phyloP scores from a whole-genome alignment of 2,113 vertebrate species.

The Malurus cyaneus region DNA sequence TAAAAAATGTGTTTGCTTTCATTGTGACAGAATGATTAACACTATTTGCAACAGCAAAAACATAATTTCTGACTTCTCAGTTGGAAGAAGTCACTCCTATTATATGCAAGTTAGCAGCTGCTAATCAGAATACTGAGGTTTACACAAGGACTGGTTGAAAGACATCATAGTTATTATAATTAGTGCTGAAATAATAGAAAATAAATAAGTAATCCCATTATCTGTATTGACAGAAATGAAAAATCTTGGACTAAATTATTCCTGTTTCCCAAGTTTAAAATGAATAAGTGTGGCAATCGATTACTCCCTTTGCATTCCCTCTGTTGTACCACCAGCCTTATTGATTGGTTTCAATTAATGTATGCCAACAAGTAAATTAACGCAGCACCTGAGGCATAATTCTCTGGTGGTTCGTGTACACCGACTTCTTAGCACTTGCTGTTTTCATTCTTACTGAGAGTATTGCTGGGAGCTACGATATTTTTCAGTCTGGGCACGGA shows the following conservation, averaged over 20 bases:
- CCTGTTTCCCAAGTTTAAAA: conserved; percentile 41
- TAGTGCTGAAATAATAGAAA: conserved; percentile 6
- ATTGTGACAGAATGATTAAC: not conserved
- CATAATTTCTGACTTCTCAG: not conserved
- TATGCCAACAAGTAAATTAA: conserved; percentile 79
- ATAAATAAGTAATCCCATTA: conserved; percentile 40
- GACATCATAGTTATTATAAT: conserved; percentile 16
- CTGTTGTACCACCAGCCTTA: conserved; percentile 64
- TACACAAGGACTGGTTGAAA: not conserved
- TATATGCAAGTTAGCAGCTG: not conserved
- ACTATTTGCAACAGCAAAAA: not conserved
- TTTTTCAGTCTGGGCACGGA: conserved; percentile 82
- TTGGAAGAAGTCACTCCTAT: not conserved
- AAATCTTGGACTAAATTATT: conserved; percentile 51
- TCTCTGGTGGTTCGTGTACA: conserved; percentile 55
- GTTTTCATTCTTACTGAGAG: conserved; percentile 75
- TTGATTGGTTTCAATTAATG: conserved; percentile 80
- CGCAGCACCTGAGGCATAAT: conserved; percentile 75
- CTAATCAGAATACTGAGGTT: not conserved
- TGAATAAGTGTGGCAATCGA: not conserved
- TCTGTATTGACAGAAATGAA: conserved; percentile 47
- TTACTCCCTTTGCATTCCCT: conserved; percentile 41
- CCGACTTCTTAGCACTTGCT: conserved; percentile 47
- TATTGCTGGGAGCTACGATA: conserved; percentile 74
- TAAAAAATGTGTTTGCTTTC: not conserved